Evolutionary conservation across 2,113 vertebrate species (phyloP).

Genomic region (Lichenostomus cassidix): DNA sequence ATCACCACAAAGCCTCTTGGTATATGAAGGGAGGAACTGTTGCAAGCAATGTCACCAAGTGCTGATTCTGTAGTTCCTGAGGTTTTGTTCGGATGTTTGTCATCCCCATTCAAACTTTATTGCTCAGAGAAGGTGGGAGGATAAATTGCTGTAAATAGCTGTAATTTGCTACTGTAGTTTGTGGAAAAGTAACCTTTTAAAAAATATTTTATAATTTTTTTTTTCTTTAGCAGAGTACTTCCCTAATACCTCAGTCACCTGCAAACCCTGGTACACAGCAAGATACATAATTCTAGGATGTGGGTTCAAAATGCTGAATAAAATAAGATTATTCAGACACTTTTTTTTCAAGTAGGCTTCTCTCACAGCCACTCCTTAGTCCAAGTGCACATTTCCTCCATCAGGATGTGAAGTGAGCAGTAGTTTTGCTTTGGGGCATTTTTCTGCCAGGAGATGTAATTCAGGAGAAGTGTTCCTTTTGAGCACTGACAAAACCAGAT

Average conservation of each 20-base stretch:
- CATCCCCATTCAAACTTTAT: background rate
- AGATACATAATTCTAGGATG: background rate
- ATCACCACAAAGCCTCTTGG: background rate
- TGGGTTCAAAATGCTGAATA: background rate
- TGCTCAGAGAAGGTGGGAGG: background rate
- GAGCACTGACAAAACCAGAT: background rate
- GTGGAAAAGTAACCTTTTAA: fast-evolving
- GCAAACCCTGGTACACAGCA: background rate
- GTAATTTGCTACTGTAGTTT: background rate
- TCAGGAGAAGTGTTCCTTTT: background rate
- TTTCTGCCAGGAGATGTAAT: background rate
- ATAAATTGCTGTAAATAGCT: background rate
- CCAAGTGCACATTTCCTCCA: background rate
- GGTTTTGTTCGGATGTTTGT: background rate
- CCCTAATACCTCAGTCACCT: background rate
- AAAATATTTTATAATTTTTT: background rate
- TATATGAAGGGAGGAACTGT: background rate
- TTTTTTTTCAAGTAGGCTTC: background rate
- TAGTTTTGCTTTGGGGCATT: background rate
- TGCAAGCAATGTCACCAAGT: background rate
- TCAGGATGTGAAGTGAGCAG: background rate
- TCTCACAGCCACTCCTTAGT: background rate
- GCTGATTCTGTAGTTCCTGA: background rate
- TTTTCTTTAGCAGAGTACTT: background rate
- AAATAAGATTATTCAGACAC: background rate